Conservation (phyloP, 1,140 invertebrate genomes). For the Caenorhabditis brenneri region DNA sequence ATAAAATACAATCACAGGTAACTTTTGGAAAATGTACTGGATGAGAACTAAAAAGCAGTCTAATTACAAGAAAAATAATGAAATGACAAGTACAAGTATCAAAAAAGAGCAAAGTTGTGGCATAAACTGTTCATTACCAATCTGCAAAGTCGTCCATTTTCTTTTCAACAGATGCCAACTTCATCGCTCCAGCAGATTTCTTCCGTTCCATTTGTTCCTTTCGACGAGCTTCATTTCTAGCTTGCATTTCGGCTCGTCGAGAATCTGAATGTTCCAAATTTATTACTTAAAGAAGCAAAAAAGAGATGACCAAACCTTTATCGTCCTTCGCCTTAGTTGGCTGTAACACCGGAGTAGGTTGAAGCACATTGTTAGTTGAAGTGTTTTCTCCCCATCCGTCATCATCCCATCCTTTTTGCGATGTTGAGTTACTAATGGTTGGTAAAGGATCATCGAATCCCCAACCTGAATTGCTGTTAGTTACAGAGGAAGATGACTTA, state of each 20-base stretch:
- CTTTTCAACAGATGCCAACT: constrained; percentile 45
- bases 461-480: neutral
- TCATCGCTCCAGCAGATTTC: constrained; percentile 56
- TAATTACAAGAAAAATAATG: neutral
- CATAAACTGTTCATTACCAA: neutral
- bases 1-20: constrained; percentile 3
- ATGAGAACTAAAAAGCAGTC: neutral
- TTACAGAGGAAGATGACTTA: neutral
- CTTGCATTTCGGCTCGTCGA: constrained; percentile 52
- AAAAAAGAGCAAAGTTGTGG: neutral
- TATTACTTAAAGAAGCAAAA: too few species aligned
- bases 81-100: constrained; percentile 7
- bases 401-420: constrained; percentile 48
- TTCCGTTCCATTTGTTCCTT: constrained; percentile 59
- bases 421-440: neutral
- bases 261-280: constrained; percentile 44
- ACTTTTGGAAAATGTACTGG: neutral
- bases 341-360: neutral
- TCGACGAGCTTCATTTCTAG: constrained; percentile 53
- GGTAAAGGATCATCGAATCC: constrained; percentile 47
- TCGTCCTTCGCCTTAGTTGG: neutral
- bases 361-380: neutral
- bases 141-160: constrained; percentile 48
- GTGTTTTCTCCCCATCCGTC: constrained; percentile 46
- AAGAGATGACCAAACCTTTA: constrained; percentile 25